Base-by-base conservation (phyloP, 2,113 vertebrate species). In the Emydura subglobosa region DNA sequence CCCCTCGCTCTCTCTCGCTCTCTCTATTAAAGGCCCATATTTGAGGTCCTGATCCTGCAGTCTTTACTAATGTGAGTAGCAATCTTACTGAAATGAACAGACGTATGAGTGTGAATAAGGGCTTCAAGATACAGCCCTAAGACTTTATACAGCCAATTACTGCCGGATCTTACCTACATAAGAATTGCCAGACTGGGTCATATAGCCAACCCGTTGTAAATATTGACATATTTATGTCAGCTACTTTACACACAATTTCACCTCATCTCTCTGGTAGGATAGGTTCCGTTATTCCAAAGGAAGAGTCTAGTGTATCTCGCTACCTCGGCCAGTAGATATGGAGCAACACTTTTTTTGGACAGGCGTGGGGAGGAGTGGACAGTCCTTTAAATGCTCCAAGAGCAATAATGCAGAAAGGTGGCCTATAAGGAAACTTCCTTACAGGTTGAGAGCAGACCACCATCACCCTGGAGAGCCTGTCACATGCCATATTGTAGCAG, bases 11-110 rank as follows among this genome's bases (percentile, higher is more conserved):
- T 49, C 95, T 96, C 90, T 92, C 88, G 44, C 86, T 2, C 55
- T 94, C 90, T 95, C 95, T 96, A 94, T 96, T 91, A 91, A 91
- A 87, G 92, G 87, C 95, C 89, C 96, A 96, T 94, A 96, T 93
- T 10, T 74, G 92, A 95, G 94, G 95, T 96, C 93, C 94, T 93
- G 96, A 95, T 96, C 96, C 87, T 79, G 90, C 61, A 6, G 90
- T 87, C 92, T 89, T 86, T 94, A 79, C 90, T 61, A 87, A 39
- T 49, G 92, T 50, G 82, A 87, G 96, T 79, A 95, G 87, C 94
- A 93, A 92, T 54, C 4, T 78, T 24, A 55, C 55, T 95, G 83
- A 51, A 94, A 91, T 3, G 78, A 88, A 94, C 29, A 27, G 12
- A 0, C 83, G 90, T 95, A 88, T 59, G 55, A 72, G 6, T 91